These are phyloP conservation scores for Caenorhabditis afra DNA, from an alignment of 2,888 invertebrate genomes.

Conservation along the genomic window DNA sequence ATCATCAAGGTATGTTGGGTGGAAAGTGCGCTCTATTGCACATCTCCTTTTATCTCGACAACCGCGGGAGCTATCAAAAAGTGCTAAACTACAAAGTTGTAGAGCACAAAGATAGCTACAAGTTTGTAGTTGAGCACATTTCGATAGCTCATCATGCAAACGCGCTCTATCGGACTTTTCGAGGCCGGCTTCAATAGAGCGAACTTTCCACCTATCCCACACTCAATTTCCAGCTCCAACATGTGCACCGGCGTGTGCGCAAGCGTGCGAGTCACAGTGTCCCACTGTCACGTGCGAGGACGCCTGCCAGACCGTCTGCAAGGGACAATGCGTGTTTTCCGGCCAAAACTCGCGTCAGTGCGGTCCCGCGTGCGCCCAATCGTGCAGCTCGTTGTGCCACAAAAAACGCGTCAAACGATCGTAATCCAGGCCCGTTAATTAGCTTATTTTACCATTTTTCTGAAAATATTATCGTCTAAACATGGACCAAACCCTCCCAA, in stretches of 20 bases:
- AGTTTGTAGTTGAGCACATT: too few species aligned
- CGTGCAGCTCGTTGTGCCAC: conserved; percentile 64
- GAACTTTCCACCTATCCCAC: too few species aligned
- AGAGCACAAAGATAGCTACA: too few species aligned
- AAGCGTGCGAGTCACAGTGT: conserved; percentile 64
- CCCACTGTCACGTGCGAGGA: conserved; percentile 66
- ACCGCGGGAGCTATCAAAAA: too few species aligned
- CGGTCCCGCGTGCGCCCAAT: conserved; percentile 66
- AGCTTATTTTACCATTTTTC: too few species aligned
- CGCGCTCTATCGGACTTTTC: too few species aligned
- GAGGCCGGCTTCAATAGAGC: too few species aligned
- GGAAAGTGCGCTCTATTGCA: too few species aligned
- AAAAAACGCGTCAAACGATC: conserved; percentile 64
- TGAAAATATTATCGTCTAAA: too few species aligned
- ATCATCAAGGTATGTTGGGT: conserved; percentile 50
- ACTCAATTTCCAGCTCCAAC: conserved; percentile 39
- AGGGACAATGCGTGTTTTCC: conserved; percentile 67
- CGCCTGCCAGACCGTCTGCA: conserved; percentile 67
- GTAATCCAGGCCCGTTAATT: not conserved
- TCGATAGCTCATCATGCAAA: too few species aligned
- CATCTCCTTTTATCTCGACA: too few species aligned
- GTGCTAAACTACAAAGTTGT: too few species aligned
- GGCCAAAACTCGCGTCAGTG: conserved; percentile 65
- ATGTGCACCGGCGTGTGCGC: conserved; percentile 65
- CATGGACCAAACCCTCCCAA: conserved; percentile 2